Evolutionary conservation across 2,113 vertebrate genomes (phyloP), one percentile per base, ranked within the genome.

Genomic region (Sinocyclocheilus maitianheensis): DNA sequence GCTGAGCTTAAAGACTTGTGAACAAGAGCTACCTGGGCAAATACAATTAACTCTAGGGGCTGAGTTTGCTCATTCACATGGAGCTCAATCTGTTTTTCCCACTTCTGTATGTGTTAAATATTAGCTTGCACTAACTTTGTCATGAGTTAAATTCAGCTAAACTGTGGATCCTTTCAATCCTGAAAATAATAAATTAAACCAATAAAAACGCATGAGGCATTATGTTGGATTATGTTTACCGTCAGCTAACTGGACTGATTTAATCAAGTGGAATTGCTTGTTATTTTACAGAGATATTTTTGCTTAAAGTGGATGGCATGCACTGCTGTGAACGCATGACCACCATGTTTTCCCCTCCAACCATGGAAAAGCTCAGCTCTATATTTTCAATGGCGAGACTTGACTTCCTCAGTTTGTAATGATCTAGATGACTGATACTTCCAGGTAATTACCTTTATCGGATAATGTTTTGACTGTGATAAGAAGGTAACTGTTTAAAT

Each of bases 401-500:
- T 58, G 79, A 91, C 87, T 92, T 91, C 91, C 91, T 85, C 34
- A 77, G 84, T n/a, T 55, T 51, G 43, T 90, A 91, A 92, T 85
- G 88, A 90, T 63, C 71, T 78, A 87, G 84, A 85, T 88, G 93
- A 93, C 46, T 87, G 93, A 93, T 77, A 93, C 86, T 93, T 93
- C 91, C 91, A 85, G 88, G 88, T 91, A 88, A 93, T 92, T 92
- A 91, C 89, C 87, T 92, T 90, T 90, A 91, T 92, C 87, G 89
- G 84, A 88, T 91, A 86, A 13, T 92, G 91, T 92, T 91, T 85
- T 89, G 87, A 90, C 86, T 88, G 78, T 84, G 87, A 89, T 85
- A 89, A 86, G 77, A 26, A 43, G 76, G 43, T 24, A 78, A 37
- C 30, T n/a, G 72, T 85, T 87, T 86, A n/a, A 81, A 90, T 51